Percentiles rank a stretch among this genome's conserved stretches.
Conservation (phyloP, 23 tunicate species). For the Ascidia mentula region DNA sequence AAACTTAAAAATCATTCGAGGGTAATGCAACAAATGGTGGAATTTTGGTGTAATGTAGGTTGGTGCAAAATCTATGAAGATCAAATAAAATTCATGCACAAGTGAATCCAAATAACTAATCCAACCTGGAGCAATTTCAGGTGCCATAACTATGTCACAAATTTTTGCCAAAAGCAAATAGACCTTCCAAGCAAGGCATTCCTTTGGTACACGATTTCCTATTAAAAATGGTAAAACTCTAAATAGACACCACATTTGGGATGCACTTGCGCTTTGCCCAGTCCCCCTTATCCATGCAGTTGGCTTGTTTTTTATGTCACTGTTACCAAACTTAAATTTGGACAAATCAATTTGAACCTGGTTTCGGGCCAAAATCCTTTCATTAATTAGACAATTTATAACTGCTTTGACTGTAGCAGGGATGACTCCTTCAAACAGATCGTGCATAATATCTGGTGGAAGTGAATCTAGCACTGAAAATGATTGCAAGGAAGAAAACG, state of each 20-base stretch:
- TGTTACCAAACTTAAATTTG: slow-evolving; percentile 13
- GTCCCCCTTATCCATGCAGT: slow-evolving; percentile 14
- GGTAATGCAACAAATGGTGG: slow-evolving; percentile 11
- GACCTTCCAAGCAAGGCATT: slow-evolving; percentile 8
- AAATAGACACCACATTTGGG: slow-evolving; percentile 18
- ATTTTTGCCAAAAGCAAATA: slow-evolving; percentile 14
- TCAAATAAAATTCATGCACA: slow-evolving; percentile 16
- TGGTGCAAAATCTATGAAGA: background rate
- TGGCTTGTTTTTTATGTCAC: slow-evolving; percentile 9
- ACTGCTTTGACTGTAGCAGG: background rate
- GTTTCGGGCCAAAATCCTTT: background rate
- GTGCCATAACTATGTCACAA: slow-evolving; percentile 27
- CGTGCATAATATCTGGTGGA: background rate
- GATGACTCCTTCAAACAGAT: background rate
- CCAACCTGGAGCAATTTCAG: background rate
- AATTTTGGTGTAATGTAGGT: background rate
- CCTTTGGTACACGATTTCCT: background rate
- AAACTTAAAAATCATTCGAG: background rate
- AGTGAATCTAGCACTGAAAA: background rate
- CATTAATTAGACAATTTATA: background rate
- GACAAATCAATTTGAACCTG: too few species aligned
- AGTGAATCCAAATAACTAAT: slow-evolving; percentile 9
- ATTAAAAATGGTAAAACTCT: slow-evolving; percentile 12
- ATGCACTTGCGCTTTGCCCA: background rate
- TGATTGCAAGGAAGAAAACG: slow-evolving; percentile 10